These are phyloP conservation scores for Trogon surrucura DNA, from an alignment of 2,113 vertebrate genomes.

Conservation along the genomic window DNA sequence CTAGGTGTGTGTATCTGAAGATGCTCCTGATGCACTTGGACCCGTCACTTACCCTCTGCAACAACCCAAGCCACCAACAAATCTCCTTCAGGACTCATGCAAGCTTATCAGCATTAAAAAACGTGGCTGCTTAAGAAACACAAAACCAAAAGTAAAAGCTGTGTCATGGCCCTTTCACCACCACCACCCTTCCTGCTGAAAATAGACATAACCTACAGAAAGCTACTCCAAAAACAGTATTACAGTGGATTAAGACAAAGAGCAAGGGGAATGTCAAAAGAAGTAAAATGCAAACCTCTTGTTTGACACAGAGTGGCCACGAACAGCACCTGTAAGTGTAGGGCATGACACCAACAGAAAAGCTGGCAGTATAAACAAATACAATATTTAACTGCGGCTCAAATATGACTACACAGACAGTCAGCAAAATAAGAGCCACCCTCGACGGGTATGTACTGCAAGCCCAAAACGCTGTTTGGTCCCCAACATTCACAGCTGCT, in stretches of 20 bases:
- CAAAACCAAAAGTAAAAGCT: constrained; percentile 30
- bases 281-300: neutral
- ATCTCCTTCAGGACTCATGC: neutral
- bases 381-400: neutral
- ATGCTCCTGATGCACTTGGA: neutral
- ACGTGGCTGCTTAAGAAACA: neutral
- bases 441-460: fast-evolving
- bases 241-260: neutral
- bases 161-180: neutral
- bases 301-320: neutral
- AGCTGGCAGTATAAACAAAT: neutral
- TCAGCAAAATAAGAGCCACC: neutral
- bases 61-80: neutral
- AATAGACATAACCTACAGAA: constrained; percentile 6
- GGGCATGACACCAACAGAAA: neutral
- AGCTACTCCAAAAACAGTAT: constrained; percentile 14
- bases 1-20: neutral
- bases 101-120: neutral
- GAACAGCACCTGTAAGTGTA: neutral
- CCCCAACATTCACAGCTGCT: neutral
- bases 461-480: neutral
- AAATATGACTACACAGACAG: neutral
- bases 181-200: neutral
- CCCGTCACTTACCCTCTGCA: neutral
- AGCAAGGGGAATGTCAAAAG: constrained; percentile 3